These are phyloP conservation scores for Drosophila nr. medialis DNA, from an alignment of 2,888 invertebrate genomes.

Conservation along the genomic window DNA sequence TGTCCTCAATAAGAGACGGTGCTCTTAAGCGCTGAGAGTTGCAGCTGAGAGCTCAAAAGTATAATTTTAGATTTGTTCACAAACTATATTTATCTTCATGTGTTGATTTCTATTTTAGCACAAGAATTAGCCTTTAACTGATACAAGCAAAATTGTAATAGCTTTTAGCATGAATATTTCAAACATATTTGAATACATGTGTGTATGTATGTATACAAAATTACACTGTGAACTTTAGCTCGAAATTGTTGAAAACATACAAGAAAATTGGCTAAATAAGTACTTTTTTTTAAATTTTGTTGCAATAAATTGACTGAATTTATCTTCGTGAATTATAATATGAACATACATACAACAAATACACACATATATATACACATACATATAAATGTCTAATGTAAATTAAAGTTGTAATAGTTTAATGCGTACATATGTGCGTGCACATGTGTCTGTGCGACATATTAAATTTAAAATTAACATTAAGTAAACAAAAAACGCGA, in stretches of 20 bases:
- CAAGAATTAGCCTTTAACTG: slow-evolving; percentile 18
- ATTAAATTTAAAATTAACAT: slow-evolving; percentile 3
- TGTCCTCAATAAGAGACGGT: neutral
- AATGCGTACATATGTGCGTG: slow-evolving; percentile 15
- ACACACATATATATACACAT: slow-evolving; percentile 32
- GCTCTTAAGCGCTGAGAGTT: neutral
- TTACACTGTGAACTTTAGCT: slow-evolving; percentile 19
- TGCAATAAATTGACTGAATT: slow-evolving; percentile 78
- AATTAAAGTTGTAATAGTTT: slow-evolving; percentile 44
- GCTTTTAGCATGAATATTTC: slow-evolving; percentile 51
- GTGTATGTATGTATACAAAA: slow-evolving; percentile 17
- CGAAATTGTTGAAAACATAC: slow-evolving; percentile 29
- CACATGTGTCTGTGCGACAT: slow-evolving; percentile 19
- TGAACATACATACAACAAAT: slow-evolving; percentile 30
- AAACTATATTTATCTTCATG: neutral
- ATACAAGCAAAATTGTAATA: slow-evolving; percentile 19
- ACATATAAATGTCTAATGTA: slow-evolving; percentile 64
- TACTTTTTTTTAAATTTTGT: slow-evolving; percentile 47
- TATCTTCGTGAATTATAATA: slow-evolving; percentile 34
- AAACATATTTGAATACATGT: slow-evolving; percentile 28
- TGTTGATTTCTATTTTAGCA: slow-evolving; percentile 1
- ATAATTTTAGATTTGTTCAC: slow-evolving; percentile 3
- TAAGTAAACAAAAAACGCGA: slow-evolving; percentile 14
- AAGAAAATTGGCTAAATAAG: slow-evolving; percentile 27
- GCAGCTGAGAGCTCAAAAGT: slow-evolving; percentile 14